Evolutionary conservation across 2,113 vertebrate species (phyloP), one percentile per base, ranked within the genome.

Genomic region (Podarcis cretensis): DNA sequence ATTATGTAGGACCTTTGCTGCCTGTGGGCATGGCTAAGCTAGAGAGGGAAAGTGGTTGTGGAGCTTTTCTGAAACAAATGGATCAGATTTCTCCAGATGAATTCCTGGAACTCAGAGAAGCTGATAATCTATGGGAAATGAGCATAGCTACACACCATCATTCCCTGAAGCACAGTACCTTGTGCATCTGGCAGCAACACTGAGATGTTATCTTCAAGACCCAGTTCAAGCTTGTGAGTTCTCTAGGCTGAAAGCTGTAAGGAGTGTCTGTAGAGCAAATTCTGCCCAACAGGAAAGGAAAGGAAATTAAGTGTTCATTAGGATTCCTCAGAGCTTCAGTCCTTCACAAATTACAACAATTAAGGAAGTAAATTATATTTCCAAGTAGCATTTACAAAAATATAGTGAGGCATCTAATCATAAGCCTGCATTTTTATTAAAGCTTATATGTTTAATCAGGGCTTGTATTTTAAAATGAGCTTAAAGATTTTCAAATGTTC

Each of bases 51-150:
- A 63, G 59, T 63, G 59, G 59, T 63, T 4, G 18, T 20, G 13
- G 59, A 20, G 10, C 40, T 78, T 37, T 35, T 66, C 30, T 68
- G 3, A 14, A 59, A 20, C 79, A 30, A 71, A 71, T 21, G 32
- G 40, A 66, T 81, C 89, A 76, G 84, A 69, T 83, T 86, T 82
- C 14, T 86, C 84, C 25, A 76, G 71, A 57, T 77, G 35, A 69
- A 86, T 77, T 81, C 84, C 16, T 10, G 71, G 84, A 86, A 86
- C 63, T 30, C 48, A n/a, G 30, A 75, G 57, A 5, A 76, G 32
- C 37, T n/a, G n/a, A 54, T 68, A 35, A 79, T 81, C 79, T 86
- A 14, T 76, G 79, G 40, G 71, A 90, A 86, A 66, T 83, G n/a
- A 77, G 57, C 6, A 18, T 40, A 9, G 73, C 21, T 76, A 73